Evolutionary conservation across 2,797 vertebrate species (phyloP).

Genomic region (Odontamblyopus rebecca): DNA sequence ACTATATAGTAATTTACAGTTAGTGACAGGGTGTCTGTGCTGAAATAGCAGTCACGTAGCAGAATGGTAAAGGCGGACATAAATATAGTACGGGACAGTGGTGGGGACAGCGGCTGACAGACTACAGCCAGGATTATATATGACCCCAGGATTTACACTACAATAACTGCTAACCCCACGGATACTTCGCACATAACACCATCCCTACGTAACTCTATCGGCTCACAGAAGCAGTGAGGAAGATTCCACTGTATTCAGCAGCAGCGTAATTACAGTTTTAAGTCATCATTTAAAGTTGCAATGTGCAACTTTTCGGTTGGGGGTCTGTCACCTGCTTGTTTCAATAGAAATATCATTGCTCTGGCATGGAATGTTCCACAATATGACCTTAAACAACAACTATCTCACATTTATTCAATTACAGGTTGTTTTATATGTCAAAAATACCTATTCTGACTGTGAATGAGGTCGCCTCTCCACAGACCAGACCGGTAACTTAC

Average conservation of each 20-base stretch:
- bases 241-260: neutral
- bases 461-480: too few species aligned
- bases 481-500: too few species aligned
- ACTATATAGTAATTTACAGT: slow-evolving; percentile 3
- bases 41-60: slow-evolving; percentile 37
- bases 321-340: too few species aligned
- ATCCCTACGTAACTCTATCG: slow-evolving; percentile 27
- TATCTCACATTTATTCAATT: too few species aligned
- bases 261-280: neutral
- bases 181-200: slow-evolving; percentile 53
- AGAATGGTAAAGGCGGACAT: slow-evolving; percentile 39
- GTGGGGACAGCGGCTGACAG: slow-evolving; percentile 31
- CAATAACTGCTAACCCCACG: slow-evolving; percentile 52
- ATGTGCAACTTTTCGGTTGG: too few species aligned
- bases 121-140: slow-evolving; percentile 47
- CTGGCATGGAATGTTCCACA: too few species aligned
- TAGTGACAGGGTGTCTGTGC: slow-evolving; percentile 15
- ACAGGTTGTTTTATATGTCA: too few species aligned
- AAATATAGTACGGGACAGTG: slow-evolving; percentile 35
- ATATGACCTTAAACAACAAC: too few species aligned
- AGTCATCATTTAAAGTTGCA: too few species aligned
- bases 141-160: slow-evolving; percentile 48
- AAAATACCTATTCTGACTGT: too few species aligned
- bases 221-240: slow-evolving; percentile 22
- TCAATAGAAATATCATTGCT: too few species aligned